phyloP scores from a whole-genome alignment of 1,140 invertebrate species.

The Brachionus paranguensis region DNA sequence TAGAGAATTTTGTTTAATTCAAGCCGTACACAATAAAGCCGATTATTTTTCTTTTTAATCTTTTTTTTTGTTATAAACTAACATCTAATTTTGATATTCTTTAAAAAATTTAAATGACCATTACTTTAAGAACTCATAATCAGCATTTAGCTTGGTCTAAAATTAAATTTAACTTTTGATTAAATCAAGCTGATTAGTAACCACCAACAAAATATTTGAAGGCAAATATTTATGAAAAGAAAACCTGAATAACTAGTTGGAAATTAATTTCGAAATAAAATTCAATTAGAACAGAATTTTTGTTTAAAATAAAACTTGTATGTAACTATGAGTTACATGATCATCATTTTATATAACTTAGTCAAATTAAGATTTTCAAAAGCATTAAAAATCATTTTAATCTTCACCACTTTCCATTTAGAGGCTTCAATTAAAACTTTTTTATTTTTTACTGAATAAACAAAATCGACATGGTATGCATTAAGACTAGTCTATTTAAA shows the following conservation, averaged over 20 bases:
- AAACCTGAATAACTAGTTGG: background rate
- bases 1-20: no score
- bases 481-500: background rate
- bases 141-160: background rate
- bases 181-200: background rate
- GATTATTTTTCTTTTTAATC: background rate
- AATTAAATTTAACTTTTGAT: background rate
- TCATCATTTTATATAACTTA: background rate
- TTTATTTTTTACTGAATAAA: background rate
- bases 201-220: background rate
- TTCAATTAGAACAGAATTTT: background rate
- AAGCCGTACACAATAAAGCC: background rate
- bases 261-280: background rate
- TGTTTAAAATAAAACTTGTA: background rate
- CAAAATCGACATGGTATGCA: constrained; percentile 5
- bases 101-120: no score
- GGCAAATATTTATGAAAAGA: background rate
- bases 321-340: constrained; percentile 27
- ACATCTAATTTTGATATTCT: no score
- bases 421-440: background rate
- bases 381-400: background rate
- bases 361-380: background rate
- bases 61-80: no score
- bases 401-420: background rate
- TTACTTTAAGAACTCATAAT: background rate